Evolutionary conservation across 1,140 invertebrate genomes (phyloP).

Genomic region (Bradynema listronoti): DNA sequence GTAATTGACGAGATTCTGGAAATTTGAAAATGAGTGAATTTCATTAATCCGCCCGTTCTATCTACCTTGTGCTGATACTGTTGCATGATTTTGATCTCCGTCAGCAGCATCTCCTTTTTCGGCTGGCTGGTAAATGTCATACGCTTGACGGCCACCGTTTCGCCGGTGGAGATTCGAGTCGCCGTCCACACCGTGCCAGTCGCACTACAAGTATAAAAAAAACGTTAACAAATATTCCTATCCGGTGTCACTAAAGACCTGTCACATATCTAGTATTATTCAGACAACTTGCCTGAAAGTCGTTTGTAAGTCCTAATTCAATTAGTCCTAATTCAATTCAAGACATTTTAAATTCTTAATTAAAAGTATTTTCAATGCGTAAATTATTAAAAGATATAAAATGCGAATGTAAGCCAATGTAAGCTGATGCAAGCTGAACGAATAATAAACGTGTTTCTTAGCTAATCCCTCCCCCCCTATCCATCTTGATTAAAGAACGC

Average conservation of each 20-base stretch:
- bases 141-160: conserved; percentile 62
- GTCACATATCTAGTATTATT: too few species aligned
- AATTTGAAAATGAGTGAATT: conserved; percentile 59
- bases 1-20: conserved; percentile 63
- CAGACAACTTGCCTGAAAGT: too few species aligned
- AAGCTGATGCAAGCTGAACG: too few species aligned
- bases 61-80: conserved; percentile 50
- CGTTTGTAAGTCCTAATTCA: too few species aligned
- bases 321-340: conserved; percentile 15
- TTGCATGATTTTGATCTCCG: conserved; percentile 61
- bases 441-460: too few species aligned
- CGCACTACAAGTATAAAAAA: conserved; percentile 58
- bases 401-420: too few species aligned
- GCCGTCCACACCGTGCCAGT: conserved; percentile 61
- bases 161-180: conserved; percentile 43
- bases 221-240: conserved; percentile 5
- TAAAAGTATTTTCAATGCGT: too few species aligned
- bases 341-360: neutral
- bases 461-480: too few species aligned
- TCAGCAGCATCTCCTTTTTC: conserved; percentile 63
- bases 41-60: conserved; percentile 13
- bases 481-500: too few species aligned
- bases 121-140: conserved; percentile 63
- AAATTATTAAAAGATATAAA: too few species aligned
- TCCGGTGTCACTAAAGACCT: too few species aligned